phyloP scores from a whole-genome alignment of 2,888 invertebrate genomes.

The Catocala sponsa region DNA sequence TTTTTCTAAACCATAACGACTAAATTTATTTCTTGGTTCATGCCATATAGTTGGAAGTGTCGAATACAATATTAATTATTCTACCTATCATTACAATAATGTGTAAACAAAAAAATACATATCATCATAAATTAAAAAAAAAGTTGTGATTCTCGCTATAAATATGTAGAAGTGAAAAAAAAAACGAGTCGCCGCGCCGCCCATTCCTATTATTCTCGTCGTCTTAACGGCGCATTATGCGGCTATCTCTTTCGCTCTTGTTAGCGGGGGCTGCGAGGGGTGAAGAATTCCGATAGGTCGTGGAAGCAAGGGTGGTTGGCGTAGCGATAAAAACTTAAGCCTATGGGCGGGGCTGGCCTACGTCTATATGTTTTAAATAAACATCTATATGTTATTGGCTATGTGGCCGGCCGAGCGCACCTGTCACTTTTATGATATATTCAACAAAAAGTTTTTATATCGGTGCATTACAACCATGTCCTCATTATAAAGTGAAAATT shows the following conservation, averaged over 20 bases:
- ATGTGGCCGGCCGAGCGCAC: not conserved
- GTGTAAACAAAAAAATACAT: no score
- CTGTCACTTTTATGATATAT: no score
- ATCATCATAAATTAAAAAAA: not conserved
- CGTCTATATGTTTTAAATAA: slow-evolving; percentile 10
- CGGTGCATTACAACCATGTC: no score
- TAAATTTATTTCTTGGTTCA: no score
- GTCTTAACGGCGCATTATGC: slow-evolving; percentile 57
- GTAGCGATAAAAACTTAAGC: slow-evolving; percentile 76
- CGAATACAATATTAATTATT: no score
- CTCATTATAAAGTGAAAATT: no score
- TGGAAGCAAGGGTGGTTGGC: slow-evolving; percentile 54
- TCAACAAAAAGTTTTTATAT: no score
- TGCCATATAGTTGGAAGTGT: no score
- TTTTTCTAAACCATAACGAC: no score
- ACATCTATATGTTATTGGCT: not conserved
- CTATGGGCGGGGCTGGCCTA: slow-evolving; percentile 67
- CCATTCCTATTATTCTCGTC: slow-evolving; percentile 49
- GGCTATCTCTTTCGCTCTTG: slow-evolving; percentile 67
- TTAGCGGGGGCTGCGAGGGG: slow-evolving; percentile 49
- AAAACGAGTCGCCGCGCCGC: slow-evolving; percentile 45
- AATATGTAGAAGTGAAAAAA: slow-evolving; percentile 11
- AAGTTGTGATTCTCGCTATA: slow-evolving; percentile 10
- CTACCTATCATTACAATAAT: no score
- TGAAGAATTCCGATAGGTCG: slow-evolving; percentile 69